Evolutionary conservation across 1,140 invertebrate genomes (phyloP), one percentile per base, ranked within the genome.

Genomic region (Neoseiulus cucumeris): DNA sequence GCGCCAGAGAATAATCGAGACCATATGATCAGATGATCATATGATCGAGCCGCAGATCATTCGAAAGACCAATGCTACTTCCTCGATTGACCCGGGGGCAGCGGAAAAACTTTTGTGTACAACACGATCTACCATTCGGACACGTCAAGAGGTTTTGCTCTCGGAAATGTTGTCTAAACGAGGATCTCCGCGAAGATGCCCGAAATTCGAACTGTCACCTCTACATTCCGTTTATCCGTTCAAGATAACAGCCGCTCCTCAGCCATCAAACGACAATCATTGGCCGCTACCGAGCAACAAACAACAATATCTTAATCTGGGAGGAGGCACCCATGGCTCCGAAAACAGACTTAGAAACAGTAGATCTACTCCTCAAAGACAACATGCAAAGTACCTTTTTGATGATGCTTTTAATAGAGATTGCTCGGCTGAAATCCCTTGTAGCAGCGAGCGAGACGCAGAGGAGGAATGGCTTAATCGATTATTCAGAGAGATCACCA

Each of bases 61-160:
- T 25, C 29, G 64, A 17, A 44, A 12, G 22, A 7, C 18, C 29
- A 29, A 25, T 64, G 59, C 30, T 72, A 69, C 33, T 72, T 70
- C 67, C 39, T 71, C 41, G 65, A 72, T 66, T 72, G 72, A 17
- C 69, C 72, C 9, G 73, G 71, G 59, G 73, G 71, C 17, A 73
- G 70, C 14, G 72, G 74, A 14, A 75, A 76, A 71, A 77, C 74
- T 0, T 78, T 75, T 67, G 41, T 75, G 1, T 74, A 72, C 67
- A 72, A 69, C 18, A 64, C 68, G 17, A 42, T 73, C 12, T 55
- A 69, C 28, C 42, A 42, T 51, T 9, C 9, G 4, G 33, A 22
- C 17, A 1, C n/a, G 68, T 67, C 64, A 17, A n/a, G 68, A 64
- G 39, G 42, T 1, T 41, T 39, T 29, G 65, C 42, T 42, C 68